A percentile compares a stretch with the other conserved stretches of the same genome.
phyloP scores from a whole-genome alignment of 1,140 invertebrate genomes.

The Drosophila sp. region DNA sequence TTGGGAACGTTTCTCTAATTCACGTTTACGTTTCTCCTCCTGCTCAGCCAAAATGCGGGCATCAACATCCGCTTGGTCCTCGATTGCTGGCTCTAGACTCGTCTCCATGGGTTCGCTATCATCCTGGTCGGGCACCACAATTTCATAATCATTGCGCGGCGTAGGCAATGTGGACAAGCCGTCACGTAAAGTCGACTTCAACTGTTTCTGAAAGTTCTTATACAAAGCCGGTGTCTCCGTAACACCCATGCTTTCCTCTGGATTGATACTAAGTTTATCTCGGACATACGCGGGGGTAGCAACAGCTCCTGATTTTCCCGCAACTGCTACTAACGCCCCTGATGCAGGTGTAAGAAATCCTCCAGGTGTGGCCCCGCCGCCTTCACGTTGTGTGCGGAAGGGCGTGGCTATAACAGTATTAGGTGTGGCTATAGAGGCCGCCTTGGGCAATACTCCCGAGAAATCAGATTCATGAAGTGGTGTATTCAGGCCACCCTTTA shows the following conservation, averaged over 20 bases:
- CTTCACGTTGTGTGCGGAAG: conserved; percentile 85
- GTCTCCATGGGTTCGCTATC: conserved; percentile 85
- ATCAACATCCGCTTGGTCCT: conserved; percentile 96
- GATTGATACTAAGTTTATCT: conserved; percentile 98
- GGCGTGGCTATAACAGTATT: conserved; percentile 98
- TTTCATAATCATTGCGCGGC: conserved; percentile 99
- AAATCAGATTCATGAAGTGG: conserved; percentile 95
- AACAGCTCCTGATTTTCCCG: conserved; percentile 53
- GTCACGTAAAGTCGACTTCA: conserved; percentile 88
- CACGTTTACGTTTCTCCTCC: conserved; percentile 81
- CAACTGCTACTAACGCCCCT: conserved; percentile 81
- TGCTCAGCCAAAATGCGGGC: conserved; percentile 84
- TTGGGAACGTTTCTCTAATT: conserved; percentile 92
- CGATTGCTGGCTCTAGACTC: conserved; percentile 84
- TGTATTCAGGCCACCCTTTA: conserved; percentile 98
- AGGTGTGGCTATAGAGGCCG: conserved; percentile 91
- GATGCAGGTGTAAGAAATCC: conserved; percentile 84
- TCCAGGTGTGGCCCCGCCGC: conserved; percentile 82
- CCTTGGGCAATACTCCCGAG: conserved; percentile 90
- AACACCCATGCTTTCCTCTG: conserved; percentile 89
- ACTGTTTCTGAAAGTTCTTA: conserved; percentile 87
- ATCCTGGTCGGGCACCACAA: conserved; percentile 96
- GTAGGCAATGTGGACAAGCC: conserved; percentile 92
- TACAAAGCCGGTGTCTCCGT: conserved; percentile 87
- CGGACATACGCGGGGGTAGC: conserved; percentile 86